Conservation (phyloP, 2,797 vertebrate species). For the Enteromius trimaculatus region DNA sequence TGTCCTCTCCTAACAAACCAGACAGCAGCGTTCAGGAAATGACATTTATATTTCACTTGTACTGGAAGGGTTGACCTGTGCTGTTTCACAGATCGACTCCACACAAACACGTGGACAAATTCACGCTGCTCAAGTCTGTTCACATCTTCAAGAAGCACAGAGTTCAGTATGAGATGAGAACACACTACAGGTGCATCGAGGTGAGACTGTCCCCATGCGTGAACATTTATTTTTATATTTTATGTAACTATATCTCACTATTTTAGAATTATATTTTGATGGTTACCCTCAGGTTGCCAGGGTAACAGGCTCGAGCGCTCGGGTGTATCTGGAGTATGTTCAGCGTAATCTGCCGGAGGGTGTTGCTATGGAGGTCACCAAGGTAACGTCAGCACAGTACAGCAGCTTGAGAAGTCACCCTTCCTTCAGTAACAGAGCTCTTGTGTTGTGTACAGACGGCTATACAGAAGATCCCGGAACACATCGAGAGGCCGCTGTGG, state of each 20-base stretch:
- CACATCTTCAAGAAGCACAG: constrained; percentile 98
- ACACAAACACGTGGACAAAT: constrained; percentile 80
- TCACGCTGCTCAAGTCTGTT: constrained; percentile 92
- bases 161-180: constrained; percentile 98
- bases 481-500: constrained; percentile 90
- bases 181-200: constrained; percentile 87
- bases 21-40: too few species aligned
- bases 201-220: constrained; percentile 67
- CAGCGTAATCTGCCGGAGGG: constrained; percentile 97
- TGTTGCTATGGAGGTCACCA: constrained; percentile 93
- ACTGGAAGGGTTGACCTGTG: background rate
- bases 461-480: constrained; percentile 89
- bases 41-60: too few species aligned
- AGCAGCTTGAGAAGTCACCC: background rate
- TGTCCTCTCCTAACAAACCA: too few species aligned
- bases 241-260: too few species aligned
- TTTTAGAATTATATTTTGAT: too few species aligned
- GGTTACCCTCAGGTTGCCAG: constrained; percentile 49
- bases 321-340: constrained; percentile 93
- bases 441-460: constrained; percentile 75
- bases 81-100: constrained; percentile 76
- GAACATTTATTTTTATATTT: too few species aligned
- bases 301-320: constrained; percentile 88
- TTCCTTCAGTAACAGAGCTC: background rate
- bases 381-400: constrained; percentile 67